Evolutionary conservation across 2,888 invertebrate species (phyloP), one percentile per base, ranked within the genome.

Genomic region (Pheosia tremula): DNA sequence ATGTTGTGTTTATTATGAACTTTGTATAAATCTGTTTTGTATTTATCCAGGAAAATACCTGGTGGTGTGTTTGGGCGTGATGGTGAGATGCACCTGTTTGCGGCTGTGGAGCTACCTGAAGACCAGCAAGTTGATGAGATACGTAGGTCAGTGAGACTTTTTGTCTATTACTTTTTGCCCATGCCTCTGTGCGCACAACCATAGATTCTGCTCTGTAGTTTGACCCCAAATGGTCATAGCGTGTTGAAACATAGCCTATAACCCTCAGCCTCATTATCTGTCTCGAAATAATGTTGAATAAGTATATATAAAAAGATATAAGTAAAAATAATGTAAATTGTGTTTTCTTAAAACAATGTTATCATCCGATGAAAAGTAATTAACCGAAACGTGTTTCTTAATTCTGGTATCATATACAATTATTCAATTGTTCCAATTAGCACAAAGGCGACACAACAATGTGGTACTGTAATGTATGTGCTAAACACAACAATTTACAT

Each of bases 51-150:
- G 71, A 99, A 99, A 95, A 96, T 99, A 79, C 99, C 99, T 13
- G 98, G 98, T 63, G 99, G 99, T 47, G 97, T 99, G 66, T 99
- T 99, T 93, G 98, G 99, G 0, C 95, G 96, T 45, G 97, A 97
- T 60, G 97, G 98, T 67, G 99, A 99, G 89, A 96, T 97, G 90
- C 96, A 97, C 75, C 94, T 99, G 65, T 98, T 99, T 88, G 95
- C 97, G 69, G 97, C 98, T 60, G 97, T 99, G 74, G 96, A 98
- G 80, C 91, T 97, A 76, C 96, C 96, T 52, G 96, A 97, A 86
- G 96, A 97, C 76, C 96, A 97, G 83, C 98, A 99, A 93, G 96
- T 98, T 83, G 97, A 98, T 87, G 97, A 98, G 89, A 98, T 99
- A 87, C 97, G 98, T 91, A 96, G 97, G 98, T 98, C 87, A 93